Evolutionary conservation across 1,140 invertebrate genomes (phyloP).

Genomic region (Goniozus legneri): DNA sequence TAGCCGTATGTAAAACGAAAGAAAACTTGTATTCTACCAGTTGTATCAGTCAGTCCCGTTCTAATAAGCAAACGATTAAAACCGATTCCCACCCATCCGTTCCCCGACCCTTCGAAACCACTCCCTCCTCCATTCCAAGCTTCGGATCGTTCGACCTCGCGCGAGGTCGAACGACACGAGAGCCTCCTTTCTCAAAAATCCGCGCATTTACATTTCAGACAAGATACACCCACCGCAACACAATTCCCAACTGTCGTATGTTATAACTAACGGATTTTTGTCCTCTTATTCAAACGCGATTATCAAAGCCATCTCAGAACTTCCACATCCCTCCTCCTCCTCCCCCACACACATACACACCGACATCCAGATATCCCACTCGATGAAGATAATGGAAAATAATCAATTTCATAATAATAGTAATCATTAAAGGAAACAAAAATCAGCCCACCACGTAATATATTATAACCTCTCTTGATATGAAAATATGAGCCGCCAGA

Average conservation of each 20-base stretch:
- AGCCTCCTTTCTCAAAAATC: slow-evolving; percentile 8
- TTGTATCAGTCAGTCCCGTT: slow-evolving; percentile 55
- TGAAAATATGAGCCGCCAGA: slow-evolving; percentile 28
- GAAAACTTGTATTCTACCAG: slow-evolving; percentile 55
- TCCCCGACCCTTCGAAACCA: not conserved
- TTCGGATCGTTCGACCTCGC: not conserved
- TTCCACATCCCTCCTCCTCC: not conserved
- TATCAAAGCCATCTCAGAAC: too few relatives aligned
- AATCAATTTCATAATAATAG: too few relatives aligned
- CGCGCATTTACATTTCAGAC: not conserved
- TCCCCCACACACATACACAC: not conserved
- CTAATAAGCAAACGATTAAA: slow-evolving; percentile 54
- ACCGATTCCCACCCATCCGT: slow-evolving; percentile 30
- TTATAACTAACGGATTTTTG: too few relatives aligned
- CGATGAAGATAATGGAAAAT: too few relatives aligned
- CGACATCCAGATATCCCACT: not conserved
- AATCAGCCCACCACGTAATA: slow-evolving; percentile 19
- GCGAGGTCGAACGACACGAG: not conserved
- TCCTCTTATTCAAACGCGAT: too few relatives aligned
- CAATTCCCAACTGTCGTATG: not conserved
- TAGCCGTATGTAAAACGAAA: slow-evolving; percentile 57
- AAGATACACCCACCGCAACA: not conserved
- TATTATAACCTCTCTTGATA: slow-evolving; percentile 25
- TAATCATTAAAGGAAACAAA: too few relatives aligned
- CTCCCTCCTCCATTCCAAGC: not conserved